Conservation (phyloP, 2,797 vertebrate genomes). For the Anguilla obscura region DNA sequence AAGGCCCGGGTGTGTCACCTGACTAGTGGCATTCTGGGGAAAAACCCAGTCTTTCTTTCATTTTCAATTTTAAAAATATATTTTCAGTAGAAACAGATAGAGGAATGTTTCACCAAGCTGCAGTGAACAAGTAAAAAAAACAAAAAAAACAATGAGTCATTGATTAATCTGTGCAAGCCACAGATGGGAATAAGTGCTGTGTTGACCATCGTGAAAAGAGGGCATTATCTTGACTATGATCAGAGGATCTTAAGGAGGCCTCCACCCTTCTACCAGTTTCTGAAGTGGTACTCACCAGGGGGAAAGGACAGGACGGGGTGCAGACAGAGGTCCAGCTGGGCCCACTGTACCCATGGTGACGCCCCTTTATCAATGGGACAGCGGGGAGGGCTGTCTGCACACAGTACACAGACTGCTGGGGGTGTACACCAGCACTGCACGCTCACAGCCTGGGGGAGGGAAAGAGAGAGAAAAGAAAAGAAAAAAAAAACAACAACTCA, state of each 20-base stretch:
- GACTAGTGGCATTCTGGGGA: neutral
- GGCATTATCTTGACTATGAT: neutral
- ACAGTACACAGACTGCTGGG: slow-evolving; percentile 59
- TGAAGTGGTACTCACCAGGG: slow-evolving; percentile 49
- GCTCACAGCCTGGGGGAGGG: slow-evolving; percentile 51
- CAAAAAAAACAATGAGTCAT: neutral
- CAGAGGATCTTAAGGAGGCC: neutral
- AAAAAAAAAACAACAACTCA: neutral
- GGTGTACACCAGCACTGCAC: slow-evolving; percentile 56
- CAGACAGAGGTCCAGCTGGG: slow-evolving; percentile 55
- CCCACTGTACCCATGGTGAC: slow-evolving; percentile 42
- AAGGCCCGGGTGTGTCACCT: neutral
- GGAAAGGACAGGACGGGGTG: slow-evolving; percentile 64
- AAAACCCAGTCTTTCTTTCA: neutral
- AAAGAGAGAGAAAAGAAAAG: too few relatives aligned
- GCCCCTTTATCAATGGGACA: slow-evolving; percentile 36
- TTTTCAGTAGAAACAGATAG: too few relatives aligned
- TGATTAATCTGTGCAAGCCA: neutral
- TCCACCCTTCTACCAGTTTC: neutral
- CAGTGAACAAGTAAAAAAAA: neutral
- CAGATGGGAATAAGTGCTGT: neutral
- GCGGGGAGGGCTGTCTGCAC: slow-evolving; percentile 48
- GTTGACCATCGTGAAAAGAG: neutral
- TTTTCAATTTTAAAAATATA: neutral
- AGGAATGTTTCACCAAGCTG: neutral